phyloP scores from a whole-genome alignment of 2,113 vertebrate genomes.

The Rynchops niger region DNA sequence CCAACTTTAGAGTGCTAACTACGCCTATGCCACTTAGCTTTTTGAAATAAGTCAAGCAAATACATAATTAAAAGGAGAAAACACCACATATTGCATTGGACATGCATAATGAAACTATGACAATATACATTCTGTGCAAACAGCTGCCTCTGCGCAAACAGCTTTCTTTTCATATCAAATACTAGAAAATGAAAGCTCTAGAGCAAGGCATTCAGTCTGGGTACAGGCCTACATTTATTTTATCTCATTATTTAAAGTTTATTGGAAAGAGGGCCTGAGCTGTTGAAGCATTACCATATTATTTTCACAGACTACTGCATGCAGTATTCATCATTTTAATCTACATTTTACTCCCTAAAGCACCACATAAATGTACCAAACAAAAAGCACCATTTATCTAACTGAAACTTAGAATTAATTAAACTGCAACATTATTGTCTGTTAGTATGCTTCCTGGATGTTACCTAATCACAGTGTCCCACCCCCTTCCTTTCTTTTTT shows the following conservation, averaged over 20 bases:
- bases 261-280: neutral
- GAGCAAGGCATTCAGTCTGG: neutral
- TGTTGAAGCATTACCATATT: neutral
- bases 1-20: neutral
- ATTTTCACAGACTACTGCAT: neutral
- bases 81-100: neutral
- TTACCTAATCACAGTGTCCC: neutral
- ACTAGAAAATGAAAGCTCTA: neutral
- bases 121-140: neutral
- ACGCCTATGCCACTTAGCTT: neutral
- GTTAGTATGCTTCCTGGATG: neutral
- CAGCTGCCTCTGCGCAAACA: neutral
- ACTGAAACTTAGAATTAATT: neutral
- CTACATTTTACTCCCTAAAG: neutral
- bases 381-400: neutral
- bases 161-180: neutral
- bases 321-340: neutral
- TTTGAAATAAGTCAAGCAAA: neutral
- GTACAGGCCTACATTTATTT: neutral
- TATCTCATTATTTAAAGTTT: neutral
- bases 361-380: neutral
- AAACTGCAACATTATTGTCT: neutral
- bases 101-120: neutral
- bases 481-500: neutral
- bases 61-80: neutral